Percentiles rank a stretch among this genome's conserved stretches.
Evolutionary conservation across 2,113 vertebrate species (phyloP).

Genomic region (Erythrolamprus reginae): DNA sequence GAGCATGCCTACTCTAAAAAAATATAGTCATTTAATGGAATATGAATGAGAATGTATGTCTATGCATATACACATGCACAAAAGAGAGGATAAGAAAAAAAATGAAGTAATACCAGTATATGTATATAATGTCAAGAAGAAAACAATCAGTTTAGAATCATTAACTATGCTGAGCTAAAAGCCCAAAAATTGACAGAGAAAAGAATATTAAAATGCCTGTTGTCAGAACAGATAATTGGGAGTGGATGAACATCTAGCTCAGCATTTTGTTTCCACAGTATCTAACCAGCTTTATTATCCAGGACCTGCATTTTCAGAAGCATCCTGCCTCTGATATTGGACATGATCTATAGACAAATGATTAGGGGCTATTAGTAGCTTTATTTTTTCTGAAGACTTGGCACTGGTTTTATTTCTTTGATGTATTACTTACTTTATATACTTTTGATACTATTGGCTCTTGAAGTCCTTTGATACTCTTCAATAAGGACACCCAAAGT

Average conservation of each 20-base stretch:
- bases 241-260: background rate
- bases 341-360: background rate
- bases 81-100: background rate
- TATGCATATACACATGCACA: background rate
- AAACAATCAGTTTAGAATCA: background rate
- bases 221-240: background rate
- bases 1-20: conserved; percentile 14
- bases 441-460: background rate
- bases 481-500: background rate
- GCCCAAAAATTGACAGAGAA: background rate
- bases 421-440: background rate
- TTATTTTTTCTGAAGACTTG: background rate
- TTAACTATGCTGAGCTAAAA: conserved; percentile 10
- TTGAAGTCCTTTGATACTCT: background rate
- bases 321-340: background rate
- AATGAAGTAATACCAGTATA: background rate
- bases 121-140: conserved; percentile 22
- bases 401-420: background rate
- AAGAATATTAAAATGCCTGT: background rate
- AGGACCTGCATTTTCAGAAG: background rate
- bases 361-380: background rate
- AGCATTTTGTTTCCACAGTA: background rate
- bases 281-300: background rate
- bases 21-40: conserved; percentile 12
- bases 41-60: background rate